Base-by-base conservation (phyloP, 2,113 vertebrate species). In the Petaurus breviceps region DNA sequence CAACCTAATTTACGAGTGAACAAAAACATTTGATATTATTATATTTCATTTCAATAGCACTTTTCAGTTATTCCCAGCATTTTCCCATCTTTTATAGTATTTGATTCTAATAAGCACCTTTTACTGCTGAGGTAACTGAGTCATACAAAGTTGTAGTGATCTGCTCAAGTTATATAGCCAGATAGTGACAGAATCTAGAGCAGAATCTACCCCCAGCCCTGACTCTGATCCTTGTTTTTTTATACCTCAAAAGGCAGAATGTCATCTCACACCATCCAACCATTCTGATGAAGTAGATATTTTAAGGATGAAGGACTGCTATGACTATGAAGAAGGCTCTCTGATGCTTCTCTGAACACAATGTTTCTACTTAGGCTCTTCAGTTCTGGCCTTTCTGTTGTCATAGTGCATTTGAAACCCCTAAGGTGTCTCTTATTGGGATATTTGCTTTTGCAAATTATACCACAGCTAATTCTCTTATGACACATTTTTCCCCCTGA, bases 371-470 rank as follows among this genome's bases (percentile, higher is more conserved):
- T 95, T 96, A 91, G 94, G 0, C 54, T 94, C 57, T 14, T 25
- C 92, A 47, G 6, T 4, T 92, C 24, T 89, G 50, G 5, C 23
- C 25, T 96, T 96, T 92, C 11, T 49, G 94, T 51, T 43, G 8
- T 77, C 91, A 92, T 43, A 92, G 91, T 12, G 57, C 47, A 92
- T 96, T 92, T 96, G 49, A 95, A 92, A 94, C 19, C 19, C 8
- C 90, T 92, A 95, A 98, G 93, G 91, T 16, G 2, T 93, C 90
- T 22, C 52, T 94, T 97, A 54, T 93, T 91, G 93, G 51, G 28
- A 47, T 95, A 95, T 92, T 89, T 94, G 91, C 54, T 89, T 55
- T 90, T 96, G 31, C 0, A 95, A 93, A 94, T 90, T 46, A 51
- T 61, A 94, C 25, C 50, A 89, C 95, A 95, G 95, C 90, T 68